A percentile compares a stretch with the other conserved stretches of the same genome.
Conservation (phyloP, 2,797 vertebrate species). For the Smutsia temminckii region DNA sequence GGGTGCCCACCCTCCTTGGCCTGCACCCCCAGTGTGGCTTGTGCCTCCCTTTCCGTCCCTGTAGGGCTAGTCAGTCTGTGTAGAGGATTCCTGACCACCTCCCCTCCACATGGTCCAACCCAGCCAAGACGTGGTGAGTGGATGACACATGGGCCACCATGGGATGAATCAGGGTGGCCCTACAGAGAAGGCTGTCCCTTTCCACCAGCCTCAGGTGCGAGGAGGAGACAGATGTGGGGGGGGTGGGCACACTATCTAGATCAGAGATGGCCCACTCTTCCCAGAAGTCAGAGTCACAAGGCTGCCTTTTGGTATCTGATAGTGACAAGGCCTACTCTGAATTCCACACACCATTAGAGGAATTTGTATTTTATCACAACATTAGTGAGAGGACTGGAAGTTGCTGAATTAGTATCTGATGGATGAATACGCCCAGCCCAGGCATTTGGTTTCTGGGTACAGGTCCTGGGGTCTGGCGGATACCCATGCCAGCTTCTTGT, state of each 20-base stretch:
- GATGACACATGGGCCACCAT: accelerated
- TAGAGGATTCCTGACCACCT: accelerated
- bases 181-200: not conserved
- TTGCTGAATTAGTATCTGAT: not conserved
- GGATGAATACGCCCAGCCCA: not conserved
- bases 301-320: not conserved
- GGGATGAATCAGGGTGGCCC: not conserved
- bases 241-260: accelerated
- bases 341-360: not conserved
- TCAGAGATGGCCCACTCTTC: not conserved
- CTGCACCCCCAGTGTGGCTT: not conserved
- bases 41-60: not conserved
- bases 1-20: not conserved
- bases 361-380: not conserved
- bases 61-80: too few relatives aligned
- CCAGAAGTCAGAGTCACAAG: not conserved
- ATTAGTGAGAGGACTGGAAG: not conserved
- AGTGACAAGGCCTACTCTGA: not conserved
- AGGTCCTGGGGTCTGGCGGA: not conserved
- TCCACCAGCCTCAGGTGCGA: not conserved
- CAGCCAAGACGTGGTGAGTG: not conserved
- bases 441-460: not conserved
- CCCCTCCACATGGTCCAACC: not conserved
- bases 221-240: not conserved
- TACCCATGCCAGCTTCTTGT: not conserved